Conservation (phyloP, 2,888 invertebrate species). For the Agrochola lychnidis region DNA sequence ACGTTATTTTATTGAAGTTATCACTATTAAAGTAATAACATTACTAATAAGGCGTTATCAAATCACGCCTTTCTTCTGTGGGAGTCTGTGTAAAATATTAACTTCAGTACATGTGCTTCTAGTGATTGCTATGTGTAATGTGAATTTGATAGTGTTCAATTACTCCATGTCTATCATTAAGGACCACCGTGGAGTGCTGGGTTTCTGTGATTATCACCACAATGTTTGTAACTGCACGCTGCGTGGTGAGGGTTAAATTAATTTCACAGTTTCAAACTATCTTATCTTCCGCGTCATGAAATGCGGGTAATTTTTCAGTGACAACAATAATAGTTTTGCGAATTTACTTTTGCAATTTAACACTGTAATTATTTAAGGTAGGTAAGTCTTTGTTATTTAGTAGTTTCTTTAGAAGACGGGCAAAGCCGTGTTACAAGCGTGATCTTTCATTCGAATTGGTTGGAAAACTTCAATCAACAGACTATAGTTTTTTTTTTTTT, state of each 20-base stretch:
- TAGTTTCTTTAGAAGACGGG: not conserved
- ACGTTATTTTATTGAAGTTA: not conserved
- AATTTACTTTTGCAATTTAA: constrained; percentile 9
- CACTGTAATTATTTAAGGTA: not conserved
- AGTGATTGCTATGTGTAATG: constrained; percentile 64
- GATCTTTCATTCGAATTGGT: not conserved
- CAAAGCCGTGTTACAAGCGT: not conserved
- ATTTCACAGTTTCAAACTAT: constrained; percentile 50
- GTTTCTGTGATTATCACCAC: constrained; percentile 47
- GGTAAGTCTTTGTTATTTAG: not conserved
- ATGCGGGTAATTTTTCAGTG: constrained; percentile 55
- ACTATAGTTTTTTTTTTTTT: too few relatives aligned
- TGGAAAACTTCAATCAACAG: not conserved
- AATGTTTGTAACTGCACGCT: constrained; percentile 29
- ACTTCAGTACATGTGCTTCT: constrained; percentile 16
- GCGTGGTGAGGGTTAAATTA: constrained; percentile 39
- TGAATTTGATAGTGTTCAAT: constrained; percentile 65
- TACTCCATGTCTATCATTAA: constrained; percentile 56
- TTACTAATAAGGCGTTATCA: constrained; percentile 20
- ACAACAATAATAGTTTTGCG: constrained; percentile 8
- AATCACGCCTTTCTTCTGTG: constrained; percentile 48
- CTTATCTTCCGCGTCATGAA: constrained; percentile 54
- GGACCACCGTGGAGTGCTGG: constrained; percentile 61
- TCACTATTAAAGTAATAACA: constrained; percentile 31
- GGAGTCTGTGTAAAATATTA: constrained; percentile 32